phyloP scores from a whole-genome alignment of 2,888 invertebrate species.

The Notocelia uddmanniana region DNA sequence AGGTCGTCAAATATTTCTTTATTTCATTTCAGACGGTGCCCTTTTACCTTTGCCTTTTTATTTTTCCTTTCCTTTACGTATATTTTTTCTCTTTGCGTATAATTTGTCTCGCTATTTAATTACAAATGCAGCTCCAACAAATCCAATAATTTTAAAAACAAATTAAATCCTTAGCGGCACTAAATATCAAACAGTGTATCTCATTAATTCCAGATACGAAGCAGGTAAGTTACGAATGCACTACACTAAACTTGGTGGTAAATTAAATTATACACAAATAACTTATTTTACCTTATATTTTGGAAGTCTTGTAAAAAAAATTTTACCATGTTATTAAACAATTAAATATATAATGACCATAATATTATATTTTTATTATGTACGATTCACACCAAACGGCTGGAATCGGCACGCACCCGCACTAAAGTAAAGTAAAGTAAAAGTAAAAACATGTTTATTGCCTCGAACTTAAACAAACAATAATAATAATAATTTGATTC shows the following conservation, averaged over 20 bases:
- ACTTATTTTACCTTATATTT: background rate
- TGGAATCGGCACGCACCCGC: too few species aligned
- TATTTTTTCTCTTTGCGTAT: background rate
- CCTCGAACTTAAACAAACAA: too few species aligned
- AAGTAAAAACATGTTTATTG: too few species aligned
- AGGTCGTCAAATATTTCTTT: too few species aligned
- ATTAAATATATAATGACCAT: too few species aligned
- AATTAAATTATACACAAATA: constrained; percentile 61
- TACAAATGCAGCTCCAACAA: constrained; percentile 6
- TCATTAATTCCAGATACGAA: constrained; percentile 54
- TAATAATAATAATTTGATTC: too few species aligned
- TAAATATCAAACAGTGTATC: constrained; percentile 40
- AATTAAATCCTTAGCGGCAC: constrained; percentile 30
- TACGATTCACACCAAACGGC: too few species aligned
- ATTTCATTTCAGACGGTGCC: too few species aligned
- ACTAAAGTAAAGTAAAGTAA: too few species aligned
- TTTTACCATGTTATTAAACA: too few species aligned
- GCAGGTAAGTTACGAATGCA: constrained; percentile 55
- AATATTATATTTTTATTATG: too few species aligned
- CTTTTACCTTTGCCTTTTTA: too few species aligned
- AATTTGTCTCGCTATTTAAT: background rate
- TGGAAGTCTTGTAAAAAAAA: background rate
- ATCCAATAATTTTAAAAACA: constrained; percentile 21
- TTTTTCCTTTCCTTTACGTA: background rate
- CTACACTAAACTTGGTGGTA: constrained; percentile 67